Conservation (phyloP, 2,113 vertebrate species). For the Ictalurus furcatus region DNA sequence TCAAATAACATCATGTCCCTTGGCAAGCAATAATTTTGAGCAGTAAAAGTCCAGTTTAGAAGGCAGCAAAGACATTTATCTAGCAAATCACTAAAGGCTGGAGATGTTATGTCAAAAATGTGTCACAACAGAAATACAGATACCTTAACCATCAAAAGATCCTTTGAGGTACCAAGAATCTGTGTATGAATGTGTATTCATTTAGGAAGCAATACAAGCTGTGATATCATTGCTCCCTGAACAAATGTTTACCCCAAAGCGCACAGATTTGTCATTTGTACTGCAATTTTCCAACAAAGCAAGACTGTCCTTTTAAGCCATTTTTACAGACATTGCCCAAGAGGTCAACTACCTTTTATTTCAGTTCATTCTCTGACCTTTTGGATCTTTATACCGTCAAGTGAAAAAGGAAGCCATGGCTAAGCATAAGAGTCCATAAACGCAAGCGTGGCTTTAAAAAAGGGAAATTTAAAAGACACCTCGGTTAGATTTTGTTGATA, state of each 20-base stretch:
- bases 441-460: not conserved
- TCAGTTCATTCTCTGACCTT: not conserved
- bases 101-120: not conserved
- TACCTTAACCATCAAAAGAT: not conserved
- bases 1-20: not conserved
- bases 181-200: not conserved
- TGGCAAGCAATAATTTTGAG: not conserved
- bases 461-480: not conserved
- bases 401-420: constrained; percentile 3
- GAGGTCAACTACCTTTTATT: not conserved
- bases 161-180: not conserved
- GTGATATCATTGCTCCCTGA: not conserved
- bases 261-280: not conserved
- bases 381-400: not conserved
- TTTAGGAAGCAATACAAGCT: not conserved
- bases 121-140: not conserved
- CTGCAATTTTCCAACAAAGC: not conserved
- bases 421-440: not conserved
- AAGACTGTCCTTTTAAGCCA: not conserved
- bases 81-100: not conserved
- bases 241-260: not conserved
- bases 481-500: not conserved
- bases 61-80: not conserved
- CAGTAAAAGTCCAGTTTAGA: not conserved
- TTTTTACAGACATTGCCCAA: not conserved